Evolutionary conservation across 2,888 invertebrate species (phyloP), one percentile per base, ranked within the genome.

Genomic region (Apodemia zela): DNA sequence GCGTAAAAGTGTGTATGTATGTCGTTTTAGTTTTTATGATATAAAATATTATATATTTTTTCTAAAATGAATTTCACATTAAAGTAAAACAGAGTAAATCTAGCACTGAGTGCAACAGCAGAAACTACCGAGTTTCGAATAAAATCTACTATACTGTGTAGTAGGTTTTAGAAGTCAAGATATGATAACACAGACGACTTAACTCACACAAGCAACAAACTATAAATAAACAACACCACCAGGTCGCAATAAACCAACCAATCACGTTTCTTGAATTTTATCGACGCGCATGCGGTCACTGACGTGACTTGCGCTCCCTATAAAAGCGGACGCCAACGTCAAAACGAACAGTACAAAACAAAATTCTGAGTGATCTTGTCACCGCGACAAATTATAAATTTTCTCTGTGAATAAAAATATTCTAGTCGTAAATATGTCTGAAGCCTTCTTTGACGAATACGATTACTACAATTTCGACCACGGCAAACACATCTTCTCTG

Each of bases 401-500:
- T 67, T 68, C 70, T 75, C 73, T 68, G 71, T 69, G 71, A 75
- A 77, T 74, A 68, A 73, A 72, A 64, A 72, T 72, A 71, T 67
- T 76, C 54, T 25, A 81, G 76, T 78, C 72, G 71, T 75, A 88
- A 93, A 87, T 82, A 97, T 97, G 97, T 96, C 97, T 78, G 96
- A 96, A 88, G 93, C 93, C 76, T 94, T 96, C 91, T 95, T 96
- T 84, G 98, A 98, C 91, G 95, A 97, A 81, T 97, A 97, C 94
- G 98, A 98, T 81, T 96, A 97, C 82, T 98, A 97, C 93, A 98
- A 98, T 89, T 98, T 96, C 87, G 97, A 97, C 75, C 95, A 96
- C 93, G 98, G 97, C 85, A 98, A 98, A 88, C 95, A 96, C 83
- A 94, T 98, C 69, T 95, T 95, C 85, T 94, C 95, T 57, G 96